These are phyloP conservation scores for Alaudala cheleensis DNA, from an alignment of 2,113 vertebrate species.

Conservation along the genomic window DNA sequence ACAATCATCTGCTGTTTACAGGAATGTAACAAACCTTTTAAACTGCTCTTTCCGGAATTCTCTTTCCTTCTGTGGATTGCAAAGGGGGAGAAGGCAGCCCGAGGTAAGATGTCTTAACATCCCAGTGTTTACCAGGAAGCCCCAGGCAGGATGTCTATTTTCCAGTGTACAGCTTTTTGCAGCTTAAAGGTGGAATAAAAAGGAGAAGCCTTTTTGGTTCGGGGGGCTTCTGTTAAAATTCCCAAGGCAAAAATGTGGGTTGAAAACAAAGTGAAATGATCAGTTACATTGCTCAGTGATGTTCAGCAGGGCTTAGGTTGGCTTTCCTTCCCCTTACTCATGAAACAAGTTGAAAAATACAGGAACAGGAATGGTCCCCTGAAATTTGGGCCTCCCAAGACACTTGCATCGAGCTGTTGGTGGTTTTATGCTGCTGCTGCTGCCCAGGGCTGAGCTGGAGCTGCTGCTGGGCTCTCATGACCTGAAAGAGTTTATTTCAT, in stretches of 20 bases:
- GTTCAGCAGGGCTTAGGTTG: background rate
- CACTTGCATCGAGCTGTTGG: too few species aligned
- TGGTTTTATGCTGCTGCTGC: background rate
- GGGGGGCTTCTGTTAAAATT: background rate
- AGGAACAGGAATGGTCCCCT: background rate
- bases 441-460: background rate
- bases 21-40: background rate
- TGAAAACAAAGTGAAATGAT: background rate
- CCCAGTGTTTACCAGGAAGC: background rate
- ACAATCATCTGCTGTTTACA: background rate
- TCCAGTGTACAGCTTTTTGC: background rate
- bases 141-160: background rate
- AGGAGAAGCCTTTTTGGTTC: background rate
- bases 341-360: background rate
- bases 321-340: background rate
- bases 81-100: background rate
- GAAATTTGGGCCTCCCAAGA: background rate
- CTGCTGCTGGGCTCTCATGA: background rate
- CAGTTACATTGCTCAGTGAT: background rate
- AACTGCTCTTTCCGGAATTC: background rate
- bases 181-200: background rate
- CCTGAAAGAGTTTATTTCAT: background rate
- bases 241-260: background rate
- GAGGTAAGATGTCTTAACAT: background rate
- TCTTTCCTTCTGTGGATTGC: background rate